phyloP scores from a whole-genome alignment of 2,113 vertebrate species.

The Ovibos moschatus region DNA sequence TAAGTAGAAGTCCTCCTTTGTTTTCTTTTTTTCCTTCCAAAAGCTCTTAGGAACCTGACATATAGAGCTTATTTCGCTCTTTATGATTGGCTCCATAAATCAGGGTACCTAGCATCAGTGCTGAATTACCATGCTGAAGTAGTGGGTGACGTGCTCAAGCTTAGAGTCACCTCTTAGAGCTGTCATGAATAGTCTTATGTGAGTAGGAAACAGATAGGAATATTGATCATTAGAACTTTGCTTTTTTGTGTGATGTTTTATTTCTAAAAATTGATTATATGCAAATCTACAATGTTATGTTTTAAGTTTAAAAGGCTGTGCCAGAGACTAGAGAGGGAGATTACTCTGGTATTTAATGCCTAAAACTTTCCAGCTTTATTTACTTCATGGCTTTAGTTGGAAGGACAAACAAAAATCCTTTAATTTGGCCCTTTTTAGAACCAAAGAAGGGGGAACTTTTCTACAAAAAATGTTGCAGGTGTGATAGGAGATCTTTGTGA shows the following conservation, averaged over 20 bases:
- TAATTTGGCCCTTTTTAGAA: conserved; percentile 20
- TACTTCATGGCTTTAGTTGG: conserved; percentile 1
- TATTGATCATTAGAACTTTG: neutral
- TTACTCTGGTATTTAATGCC: neutral
- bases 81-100: neutral
- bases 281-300: neutral
- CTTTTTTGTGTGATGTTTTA: neutral
- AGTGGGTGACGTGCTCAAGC: neutral
- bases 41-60: conserved; percentile 11
- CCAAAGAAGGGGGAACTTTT: conserved; percentile 4
- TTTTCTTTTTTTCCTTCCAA: neutral
- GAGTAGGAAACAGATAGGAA: conserved; percentile 2
- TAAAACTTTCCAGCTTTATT: conserved; percentile 22
- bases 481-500: neutral
- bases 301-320: neutral
- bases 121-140: neutral
- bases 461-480: neutral
- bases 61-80: neutral
- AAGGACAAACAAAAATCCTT: conserved; percentile 1
- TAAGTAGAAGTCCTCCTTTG: neutral
- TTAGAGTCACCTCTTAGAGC: conserved; percentile 7
- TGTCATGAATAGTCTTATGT: neutral
- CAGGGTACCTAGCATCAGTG: neutral
- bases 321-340: neutral
- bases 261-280: neutral